Base-by-base conservation (phyloP, 2,797 vertebrate species). In the Myoxocephalus aenaeus region DNA sequence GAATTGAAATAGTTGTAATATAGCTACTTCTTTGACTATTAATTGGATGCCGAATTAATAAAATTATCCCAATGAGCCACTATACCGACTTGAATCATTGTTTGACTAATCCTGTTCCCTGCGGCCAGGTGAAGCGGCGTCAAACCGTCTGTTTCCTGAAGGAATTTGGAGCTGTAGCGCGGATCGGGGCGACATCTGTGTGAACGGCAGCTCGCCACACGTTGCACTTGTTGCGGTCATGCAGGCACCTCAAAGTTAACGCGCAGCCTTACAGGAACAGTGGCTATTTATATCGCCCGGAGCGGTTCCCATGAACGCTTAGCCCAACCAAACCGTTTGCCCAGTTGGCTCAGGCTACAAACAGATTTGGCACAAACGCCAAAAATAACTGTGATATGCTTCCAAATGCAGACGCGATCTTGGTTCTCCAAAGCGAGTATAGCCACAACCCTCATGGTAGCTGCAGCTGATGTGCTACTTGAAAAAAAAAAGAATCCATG, bases 171-270 rank as follows among this genome's bases (percentile, higher is more conserved):
- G 3, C 11, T 1, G 4, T 2, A 4, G 6, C 9, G 0, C 20
- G 57, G 34, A 9, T 15, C 32, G 34, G 25, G 27, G 34, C 20
- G 48, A 48, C 34, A 8, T 54, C n/a, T 8, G 62, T 53, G 70
- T 77, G 65, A 68, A 50, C 58, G 3, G 68, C 75, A n/a, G 48
- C 79, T 70, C 65, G 20, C 61, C 78, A 3, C 82, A 62, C 80
- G 68, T 65, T 91, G 91, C 91, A 93, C 93, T 94, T 94, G 92
- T 94, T 89, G 89, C 89, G 85, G 81, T 77, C 85, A 73, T 59
- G 69, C 86, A 58, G 50, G 76, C 86, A 57, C 85, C 82, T 87
- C 75, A 59, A 71, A 83, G 74, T 73, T 13, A 82, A 72, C 86
- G 46, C 75, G 72, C 86, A 71, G 62, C 81, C 70, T 81, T 70